Conservation (phyloP, 2,797 vertebrate species). For the Hylomyscus alleni region DNA sequence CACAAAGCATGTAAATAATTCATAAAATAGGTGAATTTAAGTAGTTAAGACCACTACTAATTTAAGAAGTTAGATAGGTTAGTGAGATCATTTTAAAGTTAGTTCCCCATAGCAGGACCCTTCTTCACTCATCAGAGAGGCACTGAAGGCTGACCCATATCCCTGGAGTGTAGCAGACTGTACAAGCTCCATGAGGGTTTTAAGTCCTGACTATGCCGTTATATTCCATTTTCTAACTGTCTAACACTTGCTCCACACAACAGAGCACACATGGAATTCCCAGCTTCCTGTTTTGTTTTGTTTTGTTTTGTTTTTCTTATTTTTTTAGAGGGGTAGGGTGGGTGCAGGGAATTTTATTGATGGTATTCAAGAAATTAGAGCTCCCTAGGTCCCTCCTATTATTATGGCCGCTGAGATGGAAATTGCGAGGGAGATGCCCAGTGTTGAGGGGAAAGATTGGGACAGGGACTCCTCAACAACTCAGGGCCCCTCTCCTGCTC, state of each 20-base stretch:
- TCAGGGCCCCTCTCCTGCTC: too few relatives aligned
- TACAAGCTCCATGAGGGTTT: neutral
- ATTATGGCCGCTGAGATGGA: too few relatives aligned
- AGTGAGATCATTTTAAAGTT: neutral
- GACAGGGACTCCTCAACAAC: too few relatives aligned
- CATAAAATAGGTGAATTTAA: neutral
- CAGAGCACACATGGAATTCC: neutral
- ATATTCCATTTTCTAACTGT: neutral
- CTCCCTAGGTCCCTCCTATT: too few relatives aligned
- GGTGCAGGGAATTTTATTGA: too few relatives aligned
- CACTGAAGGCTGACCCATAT: neutral
- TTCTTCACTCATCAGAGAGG: neutral
- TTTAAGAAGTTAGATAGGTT: neutral
- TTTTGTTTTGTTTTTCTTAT: too few relatives aligned
- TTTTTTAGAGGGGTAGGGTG: too few relatives aligned
- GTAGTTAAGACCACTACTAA: neutral
- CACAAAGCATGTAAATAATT: neutral
- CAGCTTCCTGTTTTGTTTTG: neutral
- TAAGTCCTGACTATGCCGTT: neutral
- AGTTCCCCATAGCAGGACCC: neutral
- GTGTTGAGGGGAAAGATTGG: too few relatives aligned
- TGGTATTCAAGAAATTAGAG: too few relatives aligned
- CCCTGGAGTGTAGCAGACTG: neutral
- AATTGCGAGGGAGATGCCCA: too few relatives aligned
- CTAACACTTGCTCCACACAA: neutral